Conservation (phyloP, 1,140 invertebrate genomes). For the Heliothis virescens region DNA sequence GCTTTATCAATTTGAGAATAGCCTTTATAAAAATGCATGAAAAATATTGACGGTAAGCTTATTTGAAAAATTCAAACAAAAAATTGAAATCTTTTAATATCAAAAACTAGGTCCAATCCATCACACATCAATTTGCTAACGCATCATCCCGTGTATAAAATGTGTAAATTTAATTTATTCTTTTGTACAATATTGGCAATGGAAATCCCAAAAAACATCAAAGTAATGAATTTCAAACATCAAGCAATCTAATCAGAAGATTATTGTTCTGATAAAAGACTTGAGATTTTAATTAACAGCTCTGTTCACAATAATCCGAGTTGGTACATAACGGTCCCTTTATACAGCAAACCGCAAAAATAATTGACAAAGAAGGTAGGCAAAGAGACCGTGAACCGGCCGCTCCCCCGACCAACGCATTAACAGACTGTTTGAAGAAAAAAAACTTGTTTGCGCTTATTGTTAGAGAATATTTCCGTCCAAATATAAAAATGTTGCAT, state of each 20-base stretch:
- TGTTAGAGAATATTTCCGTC: constrained; percentile 48
- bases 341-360: constrained; percentile 16
- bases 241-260: background rate
- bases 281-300: constrained; percentile 18
- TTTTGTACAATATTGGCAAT: background rate
- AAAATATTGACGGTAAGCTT: too few relatives aligned
- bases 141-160: background rate
- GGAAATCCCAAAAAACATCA: background rate
- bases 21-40: too few relatives aligned
- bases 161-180: background rate
- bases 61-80: background rate
- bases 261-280: background rate
- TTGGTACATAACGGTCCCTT: background rate
- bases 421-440: constrained; percentile 32
- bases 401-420: background rate
- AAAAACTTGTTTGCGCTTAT: constrained; percentile 47
- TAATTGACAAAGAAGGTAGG: constrained; percentile 24
- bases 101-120: background rate
- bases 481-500: constrained; percentile 60
- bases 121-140: constrained; percentile 6
- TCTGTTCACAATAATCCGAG: background rate
- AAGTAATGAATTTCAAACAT: background rate
- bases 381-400: constrained; percentile 23
- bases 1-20: too few relatives aligned
- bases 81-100: background rate